phyloP scores from a whole-genome alignment of 2,888 invertebrate genomes.

The Micoletzkya japonica region DNA sequence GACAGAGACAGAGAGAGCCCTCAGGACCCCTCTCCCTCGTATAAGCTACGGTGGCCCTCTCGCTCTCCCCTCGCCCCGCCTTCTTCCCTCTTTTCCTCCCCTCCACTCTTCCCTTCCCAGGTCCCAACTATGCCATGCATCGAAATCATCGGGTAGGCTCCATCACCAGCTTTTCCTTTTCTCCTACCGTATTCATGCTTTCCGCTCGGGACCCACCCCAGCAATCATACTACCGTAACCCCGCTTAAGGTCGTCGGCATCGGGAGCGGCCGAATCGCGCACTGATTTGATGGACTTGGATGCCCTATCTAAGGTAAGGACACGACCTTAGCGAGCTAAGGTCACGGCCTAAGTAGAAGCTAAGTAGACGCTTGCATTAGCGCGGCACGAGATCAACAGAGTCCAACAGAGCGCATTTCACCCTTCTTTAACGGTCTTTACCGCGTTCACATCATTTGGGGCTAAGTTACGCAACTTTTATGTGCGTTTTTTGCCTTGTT shows the following conservation, averaged over 20 bases:
- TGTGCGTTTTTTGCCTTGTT: too few species aligned
- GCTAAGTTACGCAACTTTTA: too few species aligned
- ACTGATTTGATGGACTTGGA: conserved; percentile 24
- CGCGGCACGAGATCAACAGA: too few species aligned
- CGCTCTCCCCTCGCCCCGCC: neutral
- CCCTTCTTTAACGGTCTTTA: neutral
- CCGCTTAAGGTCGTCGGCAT: conserved; percentile 4
- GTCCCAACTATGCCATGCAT: neutral
- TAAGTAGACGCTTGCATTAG: too few species aligned
- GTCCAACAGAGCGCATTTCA: too few species aligned
- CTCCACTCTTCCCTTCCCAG: conserved; percentile 1
- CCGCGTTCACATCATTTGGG: neutral
- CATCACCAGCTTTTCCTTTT: neutral
- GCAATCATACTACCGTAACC: neutral
- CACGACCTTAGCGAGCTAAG: neutral
- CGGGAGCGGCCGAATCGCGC: neutral
- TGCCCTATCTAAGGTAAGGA: conserved; percentile 9
- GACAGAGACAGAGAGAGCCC: neutral
- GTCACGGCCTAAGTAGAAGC: neutral
- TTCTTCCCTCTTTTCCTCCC: conserved; percentile 2
- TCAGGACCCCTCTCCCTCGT: neutral
- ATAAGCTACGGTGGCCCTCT: conserved; percentile 8
- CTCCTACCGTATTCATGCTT: neutral
- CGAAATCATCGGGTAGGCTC: neutral
- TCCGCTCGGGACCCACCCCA: neutral